Evolutionary conservation across 2,797 vertebrate genomes (phyloP).

Genomic region (Mormyrus hasselquistii): DNA sequence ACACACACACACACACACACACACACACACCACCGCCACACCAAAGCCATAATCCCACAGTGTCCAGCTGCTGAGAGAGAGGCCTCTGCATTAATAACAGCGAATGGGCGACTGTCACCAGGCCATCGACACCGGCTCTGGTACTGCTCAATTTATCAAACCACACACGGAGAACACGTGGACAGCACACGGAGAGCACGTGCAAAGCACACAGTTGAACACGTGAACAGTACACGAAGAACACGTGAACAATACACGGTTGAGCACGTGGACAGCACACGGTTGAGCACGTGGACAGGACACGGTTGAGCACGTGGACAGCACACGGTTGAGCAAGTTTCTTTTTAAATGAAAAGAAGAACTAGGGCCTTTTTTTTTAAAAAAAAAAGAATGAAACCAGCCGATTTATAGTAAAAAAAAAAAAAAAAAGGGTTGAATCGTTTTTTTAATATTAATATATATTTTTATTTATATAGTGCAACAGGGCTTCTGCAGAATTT

Average conservation of each 20-base stretch:
- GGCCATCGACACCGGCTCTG: not conserved
- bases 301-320: not conserved
- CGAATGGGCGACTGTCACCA: not conserved
- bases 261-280: too few relatives aligned
- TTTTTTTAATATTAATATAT: not conserved
- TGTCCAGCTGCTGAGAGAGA: not conserved
- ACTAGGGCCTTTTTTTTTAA: not conserved
- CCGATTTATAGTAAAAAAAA: not conserved
- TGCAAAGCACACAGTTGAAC: too few relatives aligned
- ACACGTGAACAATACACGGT: too few relatives aligned
- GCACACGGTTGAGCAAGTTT: not conserved
- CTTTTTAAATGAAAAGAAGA: not conserved
- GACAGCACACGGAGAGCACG: too few relatives aligned
- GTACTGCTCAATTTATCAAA: not conserved
- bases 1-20: too few relatives aligned
- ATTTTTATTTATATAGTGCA: not conserved
- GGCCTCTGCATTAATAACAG: not conserved
- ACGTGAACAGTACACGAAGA: too few relatives aligned
- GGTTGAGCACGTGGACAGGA: not conserved
- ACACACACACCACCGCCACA: not conserved
- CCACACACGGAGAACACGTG: not conserved
- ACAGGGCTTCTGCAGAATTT: not conserved
- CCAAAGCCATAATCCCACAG: not conserved
- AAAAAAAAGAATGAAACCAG: not conserved
- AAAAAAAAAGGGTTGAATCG: too few relatives aligned